phyloP scores from a whole-genome alignment of 2,797 vertebrate genomes.

The Smutsia gigantea region DNA sequence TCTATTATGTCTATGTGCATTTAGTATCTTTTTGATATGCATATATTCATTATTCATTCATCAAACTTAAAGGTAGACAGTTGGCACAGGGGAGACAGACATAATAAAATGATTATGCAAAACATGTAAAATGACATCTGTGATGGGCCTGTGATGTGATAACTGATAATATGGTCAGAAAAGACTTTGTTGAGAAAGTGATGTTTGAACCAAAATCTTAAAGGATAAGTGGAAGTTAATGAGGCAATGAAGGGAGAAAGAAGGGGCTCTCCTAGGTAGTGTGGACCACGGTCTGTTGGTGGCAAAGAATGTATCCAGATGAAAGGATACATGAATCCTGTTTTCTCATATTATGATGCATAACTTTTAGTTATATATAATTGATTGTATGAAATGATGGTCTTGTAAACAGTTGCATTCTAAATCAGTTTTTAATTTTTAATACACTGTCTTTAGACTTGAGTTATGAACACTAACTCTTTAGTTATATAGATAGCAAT shows the following conservation, averaged over 20 bases:
- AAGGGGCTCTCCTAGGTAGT: not conserved
- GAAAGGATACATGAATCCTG: not conserved
- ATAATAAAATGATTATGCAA: not conserved
- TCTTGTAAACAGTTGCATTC: not conserved
- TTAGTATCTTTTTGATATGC: not conserved
- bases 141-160: not conserved
- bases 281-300: not conserved
- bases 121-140: not conserved
- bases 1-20: not conserved
- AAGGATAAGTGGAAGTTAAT: not conserved
- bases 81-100: not conserved
- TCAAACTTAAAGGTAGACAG: not conserved
- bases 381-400: not conserved
- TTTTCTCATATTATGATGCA: not conserved
- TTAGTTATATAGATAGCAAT: not conserved
- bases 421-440: conserved; percentile 55
- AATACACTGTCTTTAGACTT: not conserved
- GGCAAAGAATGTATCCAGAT: not conserved
- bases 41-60: not conserved
- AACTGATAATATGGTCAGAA: not conserved
- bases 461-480: not conserved
- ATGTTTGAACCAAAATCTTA: conserved; percentile 13
- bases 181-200: not conserved
- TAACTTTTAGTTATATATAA: not conserved
- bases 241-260: not conserved